These are phyloP conservation scores for Chloroclysta siterata DNA, from an alignment of 2,888 invertebrate genomes.

Conservation along the genomic window DNA sequence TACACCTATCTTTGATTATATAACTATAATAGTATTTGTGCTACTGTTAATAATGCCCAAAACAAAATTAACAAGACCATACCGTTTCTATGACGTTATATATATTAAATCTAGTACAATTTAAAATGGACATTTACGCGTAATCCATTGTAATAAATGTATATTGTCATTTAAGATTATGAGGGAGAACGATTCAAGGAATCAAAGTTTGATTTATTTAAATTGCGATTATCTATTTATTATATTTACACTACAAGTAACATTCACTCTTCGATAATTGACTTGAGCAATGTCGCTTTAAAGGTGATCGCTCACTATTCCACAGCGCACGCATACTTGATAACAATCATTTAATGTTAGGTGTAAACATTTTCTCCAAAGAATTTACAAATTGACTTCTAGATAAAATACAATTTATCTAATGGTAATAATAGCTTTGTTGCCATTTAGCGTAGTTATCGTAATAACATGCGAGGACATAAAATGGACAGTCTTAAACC, in stretches of 20 bases:
- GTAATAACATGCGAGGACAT: no score
- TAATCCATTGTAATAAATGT: conserved; percentile 1
- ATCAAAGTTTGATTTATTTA: conserved; percentile 8
- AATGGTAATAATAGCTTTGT: no score
- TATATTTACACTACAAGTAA: conserved; percentile 38
- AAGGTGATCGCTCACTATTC: conserved; percentile 22
- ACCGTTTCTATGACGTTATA: neutral
- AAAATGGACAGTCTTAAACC: no score
- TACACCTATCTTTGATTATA: neutral
- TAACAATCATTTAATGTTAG: neutral
- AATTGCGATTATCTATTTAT: conserved; percentile 13
- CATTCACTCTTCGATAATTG: conserved; percentile 54
- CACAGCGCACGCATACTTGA: conserved; percentile 1
- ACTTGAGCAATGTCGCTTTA: conserved; percentile 60
- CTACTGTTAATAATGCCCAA: conserved; percentile 15
- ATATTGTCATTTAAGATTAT: conserved; percentile 12
- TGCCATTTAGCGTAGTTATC: no score
- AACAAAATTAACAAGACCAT: neutral
- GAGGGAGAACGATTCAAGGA: conserved; percentile 2
- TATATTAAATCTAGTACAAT: neutral
- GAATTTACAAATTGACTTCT: no score
- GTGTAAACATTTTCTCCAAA: no score
- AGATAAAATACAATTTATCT: no score
- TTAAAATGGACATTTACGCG: neutral
- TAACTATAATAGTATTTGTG: conserved; percentile 1